Evolutionary conservation across 37 sponge, comb jelly and placozoan genomes (phyloP).

Genomic region (Oopsacas minuta): DNA sequence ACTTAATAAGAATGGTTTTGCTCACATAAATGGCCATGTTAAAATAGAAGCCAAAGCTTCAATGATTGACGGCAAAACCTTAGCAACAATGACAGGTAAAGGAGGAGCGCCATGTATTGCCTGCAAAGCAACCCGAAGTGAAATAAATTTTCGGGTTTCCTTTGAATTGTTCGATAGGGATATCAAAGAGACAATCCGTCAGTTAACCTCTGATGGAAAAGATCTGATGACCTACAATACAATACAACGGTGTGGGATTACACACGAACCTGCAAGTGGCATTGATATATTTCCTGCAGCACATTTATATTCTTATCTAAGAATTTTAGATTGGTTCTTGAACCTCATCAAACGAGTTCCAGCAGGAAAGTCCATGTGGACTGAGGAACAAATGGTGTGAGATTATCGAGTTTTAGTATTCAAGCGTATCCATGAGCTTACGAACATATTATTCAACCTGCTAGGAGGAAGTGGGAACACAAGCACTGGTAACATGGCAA

Average conservation of each 20-base stretch:
- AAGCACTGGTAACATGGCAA: conserved; percentile 5
- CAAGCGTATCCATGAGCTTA: neutral
- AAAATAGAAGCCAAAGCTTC: no score
- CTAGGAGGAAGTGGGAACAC: neutral
- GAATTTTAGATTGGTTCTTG: conserved; percentile 11
- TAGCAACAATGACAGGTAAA: neutral
- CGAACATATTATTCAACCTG: neutral
- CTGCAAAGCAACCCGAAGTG: neutral
- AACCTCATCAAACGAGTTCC: neutral
- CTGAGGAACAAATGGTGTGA: neutral
- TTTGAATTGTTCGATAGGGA: conserved; percentile 3
- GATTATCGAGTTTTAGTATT: neutral
- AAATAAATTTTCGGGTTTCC: neutral
- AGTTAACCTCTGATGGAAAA: neutral
- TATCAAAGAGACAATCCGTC: conserved; percentile 1
- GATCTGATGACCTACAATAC: neutral
- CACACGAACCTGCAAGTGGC: conserved; percentile 14
- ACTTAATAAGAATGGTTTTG: no score
- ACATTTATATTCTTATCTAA: neutral
- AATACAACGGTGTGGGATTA: neutral
- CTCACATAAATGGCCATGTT: no score
- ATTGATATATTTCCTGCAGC: neutral
- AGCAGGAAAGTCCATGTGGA: neutral
- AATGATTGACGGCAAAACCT: no score
- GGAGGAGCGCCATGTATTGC: neutral